A percentile compares a stretch with the other conserved stretches of the same genome.
Conservation (phyloP, 2,888 invertebrate genomes). For the Amphipoea lucens region DNA sequence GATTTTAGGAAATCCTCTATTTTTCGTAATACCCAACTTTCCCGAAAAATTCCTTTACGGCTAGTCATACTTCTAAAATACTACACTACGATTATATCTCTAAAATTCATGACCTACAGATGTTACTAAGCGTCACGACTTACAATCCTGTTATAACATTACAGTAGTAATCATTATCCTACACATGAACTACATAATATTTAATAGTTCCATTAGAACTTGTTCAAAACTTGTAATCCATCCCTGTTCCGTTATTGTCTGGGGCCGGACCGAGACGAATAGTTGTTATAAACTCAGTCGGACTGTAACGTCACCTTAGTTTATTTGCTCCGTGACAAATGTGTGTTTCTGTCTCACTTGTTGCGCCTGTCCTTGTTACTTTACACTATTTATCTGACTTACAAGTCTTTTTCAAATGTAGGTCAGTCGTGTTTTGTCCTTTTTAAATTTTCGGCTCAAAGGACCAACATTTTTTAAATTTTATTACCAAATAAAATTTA, state of each 20-base stretch:
- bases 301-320: conserved; percentile 61
- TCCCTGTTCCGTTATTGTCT: conserved; percentile 56
- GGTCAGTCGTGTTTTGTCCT: neutral
- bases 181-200: neutral
- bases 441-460: neutral
- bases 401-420: conserved; percentile 20
- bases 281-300: conserved; percentile 68
- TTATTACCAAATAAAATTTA: neutral
- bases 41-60: neutral
- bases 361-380: conserved; percentile 57
- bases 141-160: neutral
- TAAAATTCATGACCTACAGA: neutral
- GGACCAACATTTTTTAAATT: neutral
- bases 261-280: conserved; percentile 63
- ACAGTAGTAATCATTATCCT: neutral
- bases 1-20: too few species aligned
- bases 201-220: conserved; percentile 4
- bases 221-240: conserved; percentile 23
- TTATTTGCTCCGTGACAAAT: conserved; percentile 67
- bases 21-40: neutral
- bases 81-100: neutral
- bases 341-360: conserved; percentile 64
- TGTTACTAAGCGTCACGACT: neutral
- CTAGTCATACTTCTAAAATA: neutral
- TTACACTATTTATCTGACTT: conserved; percentile 48